These are phyloP conservation scores for Myopa testacea DNA, from an alignment of 2,888 invertebrate genomes.

Conservation along the genomic window DNA sequence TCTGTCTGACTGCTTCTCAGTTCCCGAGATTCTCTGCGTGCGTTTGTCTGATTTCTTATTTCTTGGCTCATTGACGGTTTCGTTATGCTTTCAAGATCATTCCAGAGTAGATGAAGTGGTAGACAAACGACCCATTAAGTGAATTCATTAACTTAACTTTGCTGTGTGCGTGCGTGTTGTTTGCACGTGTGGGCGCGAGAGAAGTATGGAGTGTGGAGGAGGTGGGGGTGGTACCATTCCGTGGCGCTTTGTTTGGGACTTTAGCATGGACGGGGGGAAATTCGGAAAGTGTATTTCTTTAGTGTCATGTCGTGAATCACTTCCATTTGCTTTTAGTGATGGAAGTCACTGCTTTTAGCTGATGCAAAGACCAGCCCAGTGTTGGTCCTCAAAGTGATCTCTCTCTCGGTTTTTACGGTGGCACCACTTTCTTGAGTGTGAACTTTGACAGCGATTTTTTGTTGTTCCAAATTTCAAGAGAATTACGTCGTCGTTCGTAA, in stretches of 20 bases:
- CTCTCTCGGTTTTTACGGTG: background rate
- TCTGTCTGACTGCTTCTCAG: conserved; percentile 2
- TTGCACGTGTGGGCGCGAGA: background rate
- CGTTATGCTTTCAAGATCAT: conserved; percentile 37
- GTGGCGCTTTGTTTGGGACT: conserved; percentile 14
- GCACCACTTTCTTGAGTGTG: background rate
- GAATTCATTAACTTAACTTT: conserved; percentile 48
- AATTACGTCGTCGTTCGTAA: too few relatives aligned
- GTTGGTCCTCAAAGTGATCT: background rate
- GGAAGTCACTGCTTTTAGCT: conserved; percentile 13
- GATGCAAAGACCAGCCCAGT: background rate
- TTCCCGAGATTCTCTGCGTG: conserved; percentile 10
- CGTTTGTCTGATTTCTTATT: conserved; percentile 42
- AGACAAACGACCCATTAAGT: conserved; percentile 52
- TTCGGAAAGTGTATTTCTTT: conserved; percentile 5
- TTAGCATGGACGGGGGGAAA: background rate
- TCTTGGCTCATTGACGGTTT: conserved; percentile 42
- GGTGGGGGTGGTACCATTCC: background rate
- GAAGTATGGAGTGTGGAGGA: background rate
- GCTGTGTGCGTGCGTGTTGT: background rate
- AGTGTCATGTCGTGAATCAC: conserved; percentile 35
- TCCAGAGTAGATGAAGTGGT: conserved; percentile 45
- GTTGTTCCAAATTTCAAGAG: background rate
- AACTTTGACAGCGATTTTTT: background rate
- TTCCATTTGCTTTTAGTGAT: background rate